Conservation (phyloP, 2,797 vertebrate genomes). For the Spatula versicolor region DNA sequence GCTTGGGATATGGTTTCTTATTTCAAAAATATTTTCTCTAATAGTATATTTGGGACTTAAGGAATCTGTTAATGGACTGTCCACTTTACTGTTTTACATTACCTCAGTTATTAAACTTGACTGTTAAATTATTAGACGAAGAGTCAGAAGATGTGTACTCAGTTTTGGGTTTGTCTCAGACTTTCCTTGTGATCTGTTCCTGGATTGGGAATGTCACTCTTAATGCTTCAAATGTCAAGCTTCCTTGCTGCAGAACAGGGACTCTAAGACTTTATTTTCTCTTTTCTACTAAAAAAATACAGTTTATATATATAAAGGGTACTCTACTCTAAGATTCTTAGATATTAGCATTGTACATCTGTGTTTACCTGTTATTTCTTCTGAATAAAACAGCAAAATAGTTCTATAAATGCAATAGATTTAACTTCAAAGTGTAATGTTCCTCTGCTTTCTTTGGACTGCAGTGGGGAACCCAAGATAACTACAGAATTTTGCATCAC, state of each 20-base stretch:
- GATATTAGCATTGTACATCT: background rate
- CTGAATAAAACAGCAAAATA: background rate
- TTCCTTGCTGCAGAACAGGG: background rate
- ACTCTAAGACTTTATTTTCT: background rate
- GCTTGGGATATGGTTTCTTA: background rate
- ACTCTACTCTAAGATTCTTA: background rate
- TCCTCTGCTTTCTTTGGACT: background rate
- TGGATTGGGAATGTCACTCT: background rate
- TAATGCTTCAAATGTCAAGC: accelerated
- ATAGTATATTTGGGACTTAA: background rate
- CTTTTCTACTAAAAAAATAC: background rate
- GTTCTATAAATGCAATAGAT: background rate
- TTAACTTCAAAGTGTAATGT: background rate
- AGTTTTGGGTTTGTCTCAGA: background rate
- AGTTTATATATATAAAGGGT: accelerated
- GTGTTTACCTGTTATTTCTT: background rate
- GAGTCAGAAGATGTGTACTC: background rate
- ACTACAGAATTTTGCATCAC: background rate
- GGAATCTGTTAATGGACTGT: background rate
- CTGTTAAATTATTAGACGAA: background rate
- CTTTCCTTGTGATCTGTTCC: background rate
- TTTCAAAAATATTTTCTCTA: background rate
- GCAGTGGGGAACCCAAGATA: background rate
- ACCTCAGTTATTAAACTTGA: background rate
- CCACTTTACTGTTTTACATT: background rate